Evolutionary conservation across 1,140 invertebrate species (phyloP).

Genomic region (Hylyphantes graminicola): DNA sequence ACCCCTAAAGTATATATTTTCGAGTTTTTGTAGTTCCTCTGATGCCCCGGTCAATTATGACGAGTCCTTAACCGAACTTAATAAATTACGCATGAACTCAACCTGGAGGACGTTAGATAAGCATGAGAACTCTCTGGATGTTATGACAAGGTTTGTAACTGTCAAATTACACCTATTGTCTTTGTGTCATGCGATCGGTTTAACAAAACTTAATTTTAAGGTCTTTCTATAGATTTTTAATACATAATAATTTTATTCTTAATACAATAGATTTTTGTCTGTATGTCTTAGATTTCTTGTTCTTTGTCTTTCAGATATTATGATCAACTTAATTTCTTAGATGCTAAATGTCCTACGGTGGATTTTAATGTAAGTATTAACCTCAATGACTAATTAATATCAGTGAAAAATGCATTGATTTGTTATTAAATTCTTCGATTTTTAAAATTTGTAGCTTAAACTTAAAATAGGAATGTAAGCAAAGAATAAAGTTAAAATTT

Average conservation of each 20-base stretch:
- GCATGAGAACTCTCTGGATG: conserved; percentile 90
- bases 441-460: no score
- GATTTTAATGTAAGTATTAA: conserved; percentile 71
- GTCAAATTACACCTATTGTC: conserved; percentile 6
- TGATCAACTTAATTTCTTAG: conserved; percentile 92
- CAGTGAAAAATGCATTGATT: no score
- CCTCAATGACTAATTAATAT: no score
- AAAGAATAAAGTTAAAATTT: no score
- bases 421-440: no score
- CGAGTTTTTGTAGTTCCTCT: conserved; percentile 84
- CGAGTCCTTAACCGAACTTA: conserved; percentile 88
- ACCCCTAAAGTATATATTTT: conserved; percentile 91
- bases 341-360: conserved; percentile 91
- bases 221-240: conserved; percentile 6
- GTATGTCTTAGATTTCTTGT: conserved; percentile 20
- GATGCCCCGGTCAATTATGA: conserved; percentile 80
- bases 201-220: background rate
- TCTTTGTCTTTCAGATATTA: conserved; percentile 83
- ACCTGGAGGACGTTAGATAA: conserved; percentile 94
- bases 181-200: background rate
- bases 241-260: no score
- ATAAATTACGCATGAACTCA: conserved; percentile 87
- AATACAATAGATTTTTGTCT: conserved; percentile 11
- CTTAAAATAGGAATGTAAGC: no score
- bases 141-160: conserved; percentile 86